These are phyloP conservation scores for Drepana falcataria DNA, from an alignment of 2,888 invertebrate species.

Conservation along the genomic window DNA sequence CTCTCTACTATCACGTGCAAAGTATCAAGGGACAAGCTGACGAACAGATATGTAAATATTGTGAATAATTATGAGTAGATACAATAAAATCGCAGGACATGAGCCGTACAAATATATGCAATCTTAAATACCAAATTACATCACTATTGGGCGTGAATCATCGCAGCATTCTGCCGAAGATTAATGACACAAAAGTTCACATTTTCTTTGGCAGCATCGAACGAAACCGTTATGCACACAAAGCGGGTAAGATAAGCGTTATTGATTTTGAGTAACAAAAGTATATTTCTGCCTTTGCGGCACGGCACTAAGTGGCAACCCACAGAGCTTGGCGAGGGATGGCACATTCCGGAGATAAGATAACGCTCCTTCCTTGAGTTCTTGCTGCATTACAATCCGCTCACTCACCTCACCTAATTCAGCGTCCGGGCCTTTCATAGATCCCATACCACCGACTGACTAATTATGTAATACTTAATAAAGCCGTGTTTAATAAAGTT, in stretches of 20 bases:
- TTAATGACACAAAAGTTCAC: conserved; percentile 46
- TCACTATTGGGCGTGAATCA: no score
- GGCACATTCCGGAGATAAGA: conserved; percentile 73
- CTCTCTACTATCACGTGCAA: no score
- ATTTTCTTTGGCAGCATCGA: conserved; percentile 36
- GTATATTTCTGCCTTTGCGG: conserved; percentile 50
- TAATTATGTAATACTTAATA: no score
- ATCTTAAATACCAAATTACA: no score
- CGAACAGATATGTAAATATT: no score
- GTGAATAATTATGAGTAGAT: no score
- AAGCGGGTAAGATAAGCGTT: conserved; percentile 52
- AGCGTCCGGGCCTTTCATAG: neutral
- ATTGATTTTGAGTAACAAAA: conserved; percentile 64
- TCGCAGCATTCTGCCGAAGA: conserved; percentile 18
- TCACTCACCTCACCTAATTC: conserved; percentile 42
- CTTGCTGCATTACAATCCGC: conserved; percentile 56
- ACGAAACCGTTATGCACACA: conserved; percentile 53
- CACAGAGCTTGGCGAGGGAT: conserved; percentile 51
- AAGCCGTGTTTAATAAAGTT: no score
- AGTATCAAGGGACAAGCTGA: no score
- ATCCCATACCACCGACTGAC: neutral
- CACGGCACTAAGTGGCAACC: conserved; percentile 63
- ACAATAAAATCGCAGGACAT: no score
- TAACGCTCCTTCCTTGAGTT: conserved; percentile 34
- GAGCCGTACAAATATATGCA: no score